phyloP scores from a whole-genome alignment of 2,113 vertebrate species.

The Nyctereutes procyonoides region DNA sequence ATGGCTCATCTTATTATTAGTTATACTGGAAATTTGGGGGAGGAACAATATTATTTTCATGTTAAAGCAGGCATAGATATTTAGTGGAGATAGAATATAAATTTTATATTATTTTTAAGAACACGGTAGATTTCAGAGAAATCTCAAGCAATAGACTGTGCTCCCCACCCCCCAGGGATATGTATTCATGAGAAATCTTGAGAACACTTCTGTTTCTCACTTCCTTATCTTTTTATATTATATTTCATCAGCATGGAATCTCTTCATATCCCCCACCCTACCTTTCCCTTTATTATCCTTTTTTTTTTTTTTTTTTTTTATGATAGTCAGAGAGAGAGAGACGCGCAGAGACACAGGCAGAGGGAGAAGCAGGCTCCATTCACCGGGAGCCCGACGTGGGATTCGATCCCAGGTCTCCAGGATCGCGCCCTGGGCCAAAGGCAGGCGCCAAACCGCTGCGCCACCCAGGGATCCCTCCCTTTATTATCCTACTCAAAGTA shows the following conservation, averaged over 20 bases:
- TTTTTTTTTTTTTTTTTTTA: too few species aligned
- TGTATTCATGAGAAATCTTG: background rate
- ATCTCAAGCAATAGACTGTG: background rate
- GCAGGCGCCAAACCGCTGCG: too few species aligned
- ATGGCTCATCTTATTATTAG: background rate
- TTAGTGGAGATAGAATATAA: background rate
- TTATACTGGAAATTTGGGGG: constrained; percentile 37
- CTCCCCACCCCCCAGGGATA: background rate
- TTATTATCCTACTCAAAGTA: background rate
- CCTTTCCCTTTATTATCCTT: background rate
- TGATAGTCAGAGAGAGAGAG: too few species aligned
- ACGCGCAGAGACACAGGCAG: too few species aligned
- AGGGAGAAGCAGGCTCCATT: too few species aligned
- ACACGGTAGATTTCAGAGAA: background rate
- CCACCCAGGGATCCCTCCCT: too few species aligned
- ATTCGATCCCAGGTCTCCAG: too few species aligned
- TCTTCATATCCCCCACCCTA: background rate
- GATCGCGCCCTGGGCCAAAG: too few species aligned
- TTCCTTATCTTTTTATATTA: background rate
- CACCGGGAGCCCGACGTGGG: too few species aligned
- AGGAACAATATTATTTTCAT: background rate
- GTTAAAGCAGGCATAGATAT: background rate
- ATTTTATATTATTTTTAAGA: constrained; percentile 3
- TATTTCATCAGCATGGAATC: constrained; percentile 5
- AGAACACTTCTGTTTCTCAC: background rate